These are phyloP conservation scores for Trematocara variabile DNA, from an alignment of 2,113 vertebrate species.

Conservation along the genomic window DNA sequence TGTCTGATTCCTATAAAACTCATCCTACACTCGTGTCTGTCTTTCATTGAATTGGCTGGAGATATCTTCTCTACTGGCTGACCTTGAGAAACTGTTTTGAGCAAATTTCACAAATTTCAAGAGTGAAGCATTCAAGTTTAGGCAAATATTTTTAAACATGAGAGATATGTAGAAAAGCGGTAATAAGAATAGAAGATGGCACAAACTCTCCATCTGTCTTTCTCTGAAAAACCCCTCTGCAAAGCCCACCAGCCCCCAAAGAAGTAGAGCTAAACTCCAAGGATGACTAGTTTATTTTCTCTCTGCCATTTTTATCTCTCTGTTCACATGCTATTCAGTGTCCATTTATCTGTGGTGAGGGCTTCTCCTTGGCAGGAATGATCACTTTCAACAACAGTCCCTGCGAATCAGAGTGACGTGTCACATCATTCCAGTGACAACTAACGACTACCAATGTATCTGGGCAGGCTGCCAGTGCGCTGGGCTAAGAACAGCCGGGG, in stretches of 20 bases:
- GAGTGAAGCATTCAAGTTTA: background rate
- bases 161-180: background rate
- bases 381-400: constrained; percentile 65
- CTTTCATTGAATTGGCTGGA: constrained; percentile 54
- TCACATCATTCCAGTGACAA: constrained; percentile 65
- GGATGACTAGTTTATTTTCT: constrained; percentile 51
- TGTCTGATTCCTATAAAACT: constrained; percentile 58
- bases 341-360: constrained; percentile 60
- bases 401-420: constrained; percentile 59
- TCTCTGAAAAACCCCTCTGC: background rate
- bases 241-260: background rate
- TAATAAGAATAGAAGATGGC: background rate
- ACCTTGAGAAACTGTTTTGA: constrained; percentile 60
- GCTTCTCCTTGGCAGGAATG: constrained; percentile 59
- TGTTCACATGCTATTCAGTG: constrained; percentile 55
- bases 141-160: background rate
- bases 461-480: constrained; percentile 54
- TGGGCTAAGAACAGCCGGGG: constrained; percentile 21
- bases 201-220: background rate
- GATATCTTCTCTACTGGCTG: constrained; percentile 40
- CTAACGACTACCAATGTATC: constrained; percentile 67
- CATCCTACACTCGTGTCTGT: constrained; percentile 31
- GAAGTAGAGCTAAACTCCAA: background rate
- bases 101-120: background rate
- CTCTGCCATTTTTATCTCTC: constrained; percentile 60